phyloP scores from a whole-genome alignment of 2,888 invertebrate genomes.

The Chesias legatella region DNA sequence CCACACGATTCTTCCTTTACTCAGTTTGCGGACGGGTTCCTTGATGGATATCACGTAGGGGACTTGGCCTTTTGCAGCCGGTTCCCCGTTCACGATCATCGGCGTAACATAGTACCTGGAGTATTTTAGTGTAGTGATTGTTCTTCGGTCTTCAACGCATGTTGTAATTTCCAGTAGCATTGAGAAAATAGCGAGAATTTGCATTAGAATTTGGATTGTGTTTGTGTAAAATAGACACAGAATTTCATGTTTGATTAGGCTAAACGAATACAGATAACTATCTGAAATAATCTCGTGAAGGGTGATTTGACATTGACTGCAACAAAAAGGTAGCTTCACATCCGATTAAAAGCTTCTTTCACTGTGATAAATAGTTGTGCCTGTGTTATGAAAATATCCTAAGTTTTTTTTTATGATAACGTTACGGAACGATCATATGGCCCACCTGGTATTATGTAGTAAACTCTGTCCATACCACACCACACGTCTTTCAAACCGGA shows the following conservation, averaged over 20 bases:
- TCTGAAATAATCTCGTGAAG: no score
- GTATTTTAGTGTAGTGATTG: conserved; percentile 54
- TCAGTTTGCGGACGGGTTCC: conserved; percentile 27
- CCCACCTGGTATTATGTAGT: no score
- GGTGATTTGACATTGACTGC: no score
- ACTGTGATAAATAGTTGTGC: no score
- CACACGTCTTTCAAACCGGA: no score
- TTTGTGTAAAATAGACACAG: conserved; percentile 4
- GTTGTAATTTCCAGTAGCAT: conserved; percentile 25
- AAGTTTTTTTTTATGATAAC: no score
- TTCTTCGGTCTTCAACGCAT: conserved; percentile 37
- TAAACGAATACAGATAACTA: no score
- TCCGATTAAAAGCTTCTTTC: no score
- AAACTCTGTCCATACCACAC: no score
- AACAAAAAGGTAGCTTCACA: no score
- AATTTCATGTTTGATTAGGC: conserved; percentile 9
- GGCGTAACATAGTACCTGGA: conserved; percentile 42
- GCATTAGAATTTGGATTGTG: conserved; percentile 36
- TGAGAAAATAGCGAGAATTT: conserved; percentile 24
- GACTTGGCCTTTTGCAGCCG: conserved; percentile 37
- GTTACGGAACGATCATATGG: no score
- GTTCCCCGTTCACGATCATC: conserved; percentile 46
- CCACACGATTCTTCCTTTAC: conserved; percentile 35
- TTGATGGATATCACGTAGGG: conserved; percentile 61
- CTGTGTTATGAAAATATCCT: no score